A percentile compares a stretch with the other conserved stretches of the same genome.
Evolutionary conservation across 2,888 invertebrate species (phyloP).

Genomic region (Buathra laborator): DNA sequence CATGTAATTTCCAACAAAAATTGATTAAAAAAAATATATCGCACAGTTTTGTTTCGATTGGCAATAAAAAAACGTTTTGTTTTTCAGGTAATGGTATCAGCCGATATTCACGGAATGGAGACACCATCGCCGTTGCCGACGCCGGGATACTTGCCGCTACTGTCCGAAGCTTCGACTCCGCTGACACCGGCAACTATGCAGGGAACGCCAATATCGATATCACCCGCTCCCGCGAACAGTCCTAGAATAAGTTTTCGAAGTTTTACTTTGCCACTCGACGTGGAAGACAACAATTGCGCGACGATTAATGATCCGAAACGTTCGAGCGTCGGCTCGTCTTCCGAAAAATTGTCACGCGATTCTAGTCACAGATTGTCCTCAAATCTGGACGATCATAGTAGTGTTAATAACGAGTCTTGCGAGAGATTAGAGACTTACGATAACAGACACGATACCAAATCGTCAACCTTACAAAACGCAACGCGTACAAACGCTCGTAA

Average conservation of each 20-base stretch:
- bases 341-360: conserved; percentile 77
- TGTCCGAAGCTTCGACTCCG: conserved; percentile 83
- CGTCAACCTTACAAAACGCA: conserved; percentile 68
- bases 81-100: conserved; percentile 84
- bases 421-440: conserved; percentile 78
- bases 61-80: conserved; percentile 9
- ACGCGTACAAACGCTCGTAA: conserved; percentile 30
- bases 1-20: too few relatives aligned
- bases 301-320: conserved; percentile 73
- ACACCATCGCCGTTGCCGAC: conserved; percentile 83
- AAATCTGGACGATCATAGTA: conserved; percentile 75
- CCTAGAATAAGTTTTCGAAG: conserved; percentile 84
- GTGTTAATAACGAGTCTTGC: conserved; percentile 73
- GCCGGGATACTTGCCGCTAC: conserved; percentile 82
- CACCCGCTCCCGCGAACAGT: conserved; percentile 80
- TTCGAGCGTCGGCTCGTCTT: conserved; percentile 73
- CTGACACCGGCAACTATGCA: conserved; percentile 81
- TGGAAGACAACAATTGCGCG: conserved; percentile 77
- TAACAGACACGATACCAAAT: conserved; percentile 62
- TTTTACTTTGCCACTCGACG: conserved; percentile 82
- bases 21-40: too few relatives aligned
- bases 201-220: conserved; percentile 79
- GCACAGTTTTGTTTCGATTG: not conserved
- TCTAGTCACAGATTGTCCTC: conserved; percentile 82
- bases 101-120: conserved; percentile 84